Conservation (phyloP, 2,888 invertebrate genomes). For the Lapara coniferarum region DNA sequence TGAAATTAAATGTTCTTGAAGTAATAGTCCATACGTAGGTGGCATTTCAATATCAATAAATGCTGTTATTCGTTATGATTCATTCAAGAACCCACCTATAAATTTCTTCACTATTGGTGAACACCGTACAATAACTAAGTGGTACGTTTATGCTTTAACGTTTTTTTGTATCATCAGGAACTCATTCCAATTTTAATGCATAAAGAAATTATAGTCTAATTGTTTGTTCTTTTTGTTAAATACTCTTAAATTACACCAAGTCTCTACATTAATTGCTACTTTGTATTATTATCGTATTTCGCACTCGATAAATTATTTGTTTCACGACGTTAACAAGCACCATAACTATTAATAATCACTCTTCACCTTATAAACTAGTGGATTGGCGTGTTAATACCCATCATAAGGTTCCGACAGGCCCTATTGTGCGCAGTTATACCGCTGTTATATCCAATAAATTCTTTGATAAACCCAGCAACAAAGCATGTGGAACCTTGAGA, state of each 20-base stretch:
- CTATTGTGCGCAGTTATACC: constrained; percentile 1
- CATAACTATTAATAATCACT: background rate
- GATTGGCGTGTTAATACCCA: constrained; percentile 1
- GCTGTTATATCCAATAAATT: constrained; percentile 25
- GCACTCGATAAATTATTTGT: background rate
- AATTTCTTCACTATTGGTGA: no score
- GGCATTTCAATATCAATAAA: background rate
- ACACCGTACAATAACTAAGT: no score
- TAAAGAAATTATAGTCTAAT: no score
- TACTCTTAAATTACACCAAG: no score
- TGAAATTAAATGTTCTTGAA: background rate
- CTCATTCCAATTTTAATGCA: no score
- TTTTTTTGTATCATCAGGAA: no score
- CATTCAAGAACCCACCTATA: no score
- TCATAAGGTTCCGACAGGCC: constrained; percentile 14
- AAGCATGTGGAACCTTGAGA: constrained; percentile 9
- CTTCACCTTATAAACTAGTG: background rate
- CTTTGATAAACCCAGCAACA: constrained; percentile 1
- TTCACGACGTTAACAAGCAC: background rate
- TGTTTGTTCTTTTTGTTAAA: no score
- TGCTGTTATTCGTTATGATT: background rate
- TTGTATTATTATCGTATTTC: no score
- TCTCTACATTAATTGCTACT: no score
- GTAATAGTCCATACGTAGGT: background rate
- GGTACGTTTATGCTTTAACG: no score